Evolutionary conservation across 92 coral and sea anemone genomes (phyloP), one percentile per base, ranked within the genome.

Genomic region (Paramuricea clavata): DNA sequence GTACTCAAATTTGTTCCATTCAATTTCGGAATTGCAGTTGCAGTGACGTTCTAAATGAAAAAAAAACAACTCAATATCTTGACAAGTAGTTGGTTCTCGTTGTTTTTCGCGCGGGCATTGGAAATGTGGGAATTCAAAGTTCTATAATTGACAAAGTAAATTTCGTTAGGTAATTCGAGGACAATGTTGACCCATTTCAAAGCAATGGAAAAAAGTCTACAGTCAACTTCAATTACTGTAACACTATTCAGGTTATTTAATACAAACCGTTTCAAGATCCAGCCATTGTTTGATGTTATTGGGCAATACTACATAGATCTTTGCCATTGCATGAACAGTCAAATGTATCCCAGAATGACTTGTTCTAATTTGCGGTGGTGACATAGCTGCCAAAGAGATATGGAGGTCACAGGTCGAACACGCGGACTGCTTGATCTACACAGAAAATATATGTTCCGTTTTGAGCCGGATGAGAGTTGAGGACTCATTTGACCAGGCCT

Each of bases 331-430:
- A 28, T 79, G 84, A 30, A 79, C 34, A 19, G 30, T 33, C 23
- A 79, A 54, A 79, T 79, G 52, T 59, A 79, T 49, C 49, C 84
- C 84, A 26, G 84, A 79, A 22, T 35, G 65, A 65, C 34, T 79
- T 79, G 84, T 79, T 21, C 44, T 42, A 15, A 79, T 59, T 49
- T 32, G 19, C 0, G 72, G 72, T 3, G 84, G 84, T 6, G 52
- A 33, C 0, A 56, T 61, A 4, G 84, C 84, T 32, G 39, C 54
- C 73, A 79, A 33, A 3, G 59, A 5, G n/a, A 79, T 59, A 13
- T 61, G 16, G n/a, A 79, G 16, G 11, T 61, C 84, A 39, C 84
- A 79, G 32, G n/a, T 79, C 10, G 72, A 43, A 22, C 84, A 79
- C 73, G 54, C 73, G 23, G 73, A 33, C 12, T 54, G 23, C 72